Evolutionary conservation across 2,888 invertebrate species (phyloP).

Genomic region (Diaperis boleti): DNA sequence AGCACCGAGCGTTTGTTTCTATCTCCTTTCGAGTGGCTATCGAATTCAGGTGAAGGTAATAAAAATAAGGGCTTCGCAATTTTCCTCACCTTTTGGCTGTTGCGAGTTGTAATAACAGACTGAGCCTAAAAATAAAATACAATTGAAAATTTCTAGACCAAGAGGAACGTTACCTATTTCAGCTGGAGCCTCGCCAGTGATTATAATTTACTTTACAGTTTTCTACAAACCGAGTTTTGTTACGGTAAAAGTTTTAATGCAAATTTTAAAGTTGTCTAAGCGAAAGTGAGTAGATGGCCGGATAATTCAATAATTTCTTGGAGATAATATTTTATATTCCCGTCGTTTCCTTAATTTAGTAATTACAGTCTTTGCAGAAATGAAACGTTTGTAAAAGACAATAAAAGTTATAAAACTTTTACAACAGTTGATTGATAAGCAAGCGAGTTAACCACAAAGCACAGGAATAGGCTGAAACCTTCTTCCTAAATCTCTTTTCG

Average conservation of each 20-base stretch:
- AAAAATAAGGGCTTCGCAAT: too few species aligned
- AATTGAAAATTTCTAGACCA: too few species aligned
- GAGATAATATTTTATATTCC: constrained; percentile 8
- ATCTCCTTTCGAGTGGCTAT: too few species aligned
- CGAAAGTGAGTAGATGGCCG: neutral
- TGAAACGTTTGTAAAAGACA: neutral
- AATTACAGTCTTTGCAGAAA: neutral
- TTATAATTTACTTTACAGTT: too few species aligned
- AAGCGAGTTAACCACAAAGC: constrained; percentile 26
- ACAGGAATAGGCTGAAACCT: constrained; percentile 31
- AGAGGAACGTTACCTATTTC: too few species aligned
- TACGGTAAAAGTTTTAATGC: neutral
- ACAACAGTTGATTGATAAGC: constrained; percentile 13
- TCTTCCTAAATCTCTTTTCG: constrained; percentile 31
- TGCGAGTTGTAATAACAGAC: too few species aligned
- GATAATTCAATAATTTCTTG: constrained; percentile 7
- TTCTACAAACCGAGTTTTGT: too few species aligned
- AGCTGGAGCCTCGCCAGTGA: too few species aligned
- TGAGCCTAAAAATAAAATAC: too few species aligned
- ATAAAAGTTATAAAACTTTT: constrained; percentile 2
- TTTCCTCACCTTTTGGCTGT: too few species aligned
- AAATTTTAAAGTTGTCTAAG: neutral
- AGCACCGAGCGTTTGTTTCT: too few species aligned
- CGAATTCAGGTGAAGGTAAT: too few species aligned
- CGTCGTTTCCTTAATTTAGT: neutral